Evolutionary conservation across 2,113 vertebrate genomes (phyloP).

Genomic region (Mandrillus leucophaeus): DNA sequence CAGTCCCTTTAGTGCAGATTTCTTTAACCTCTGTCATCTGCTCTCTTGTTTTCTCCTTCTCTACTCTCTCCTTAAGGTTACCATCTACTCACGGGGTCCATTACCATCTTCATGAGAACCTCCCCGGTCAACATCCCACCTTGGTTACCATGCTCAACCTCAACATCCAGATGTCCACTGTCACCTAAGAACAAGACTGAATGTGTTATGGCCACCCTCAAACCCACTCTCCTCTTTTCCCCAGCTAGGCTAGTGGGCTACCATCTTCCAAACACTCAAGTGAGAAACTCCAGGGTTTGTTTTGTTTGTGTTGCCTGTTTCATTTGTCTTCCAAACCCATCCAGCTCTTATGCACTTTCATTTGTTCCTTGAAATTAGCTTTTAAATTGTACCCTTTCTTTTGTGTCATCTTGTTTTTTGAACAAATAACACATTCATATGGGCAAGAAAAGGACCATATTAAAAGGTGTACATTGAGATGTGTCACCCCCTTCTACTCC

Average conservation of each 20-base stretch:
- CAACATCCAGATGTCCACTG: not conserved
- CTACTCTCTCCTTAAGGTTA: not conserved
- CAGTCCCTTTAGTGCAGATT: not conserved
- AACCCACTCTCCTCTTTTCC: not conserved
- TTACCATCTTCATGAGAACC: not conserved
- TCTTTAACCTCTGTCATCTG: not conserved
- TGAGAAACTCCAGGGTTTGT: not conserved
- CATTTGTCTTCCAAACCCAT: not conserved
- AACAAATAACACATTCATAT: not conserved
- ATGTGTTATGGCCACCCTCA: accelerated
- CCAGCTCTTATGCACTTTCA: not conserved
- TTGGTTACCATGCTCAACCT: not conserved
- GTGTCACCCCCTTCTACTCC: no score
- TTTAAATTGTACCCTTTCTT: not conserved
- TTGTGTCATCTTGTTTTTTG: not conserved
- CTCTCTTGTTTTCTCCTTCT: not conserved
- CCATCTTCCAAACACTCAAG: not conserved
- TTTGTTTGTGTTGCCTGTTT: not conserved
- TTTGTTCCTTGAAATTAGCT: not conserved
- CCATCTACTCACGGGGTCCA: not conserved
- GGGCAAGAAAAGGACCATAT: not conserved
- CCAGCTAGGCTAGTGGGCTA: not conserved
- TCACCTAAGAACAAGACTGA: not conserved
- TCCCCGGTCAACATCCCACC: not conserved
- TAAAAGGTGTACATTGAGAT: not conserved